A percentile compares a stretch with the other conserved stretches of the same genome.
Evolutionary conservation across 2,888 invertebrate species (phyloP).

Genomic region (Ditylenchus weischeri): DNA sequence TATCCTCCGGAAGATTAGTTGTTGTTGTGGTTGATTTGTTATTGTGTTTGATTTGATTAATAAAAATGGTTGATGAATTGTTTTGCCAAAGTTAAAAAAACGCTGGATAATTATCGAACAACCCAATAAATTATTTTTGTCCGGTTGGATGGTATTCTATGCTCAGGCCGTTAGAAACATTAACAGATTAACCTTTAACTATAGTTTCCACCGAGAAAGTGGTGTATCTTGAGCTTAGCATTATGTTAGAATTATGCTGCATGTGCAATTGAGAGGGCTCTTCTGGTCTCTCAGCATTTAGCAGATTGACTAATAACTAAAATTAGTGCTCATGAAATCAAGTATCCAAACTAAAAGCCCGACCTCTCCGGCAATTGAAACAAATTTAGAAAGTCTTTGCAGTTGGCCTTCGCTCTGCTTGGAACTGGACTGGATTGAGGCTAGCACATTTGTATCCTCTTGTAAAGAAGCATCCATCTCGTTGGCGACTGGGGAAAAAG

Average conservation of each 20-base stretch:
- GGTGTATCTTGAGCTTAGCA: conserved; percentile 23
- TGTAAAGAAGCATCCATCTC: neutral
- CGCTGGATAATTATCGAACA: no score
- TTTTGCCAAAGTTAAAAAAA: no score
- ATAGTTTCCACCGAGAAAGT: conserved; percentile 15
- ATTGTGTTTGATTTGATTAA: no score
- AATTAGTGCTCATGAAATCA: neutral
- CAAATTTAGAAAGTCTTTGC: neutral
- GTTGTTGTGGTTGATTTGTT: no score
- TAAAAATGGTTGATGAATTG: no score
- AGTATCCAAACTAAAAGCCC: conserved; percentile 1
- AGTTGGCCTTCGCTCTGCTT: neutral
- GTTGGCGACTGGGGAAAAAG: neutral
- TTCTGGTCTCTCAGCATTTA: neutral
- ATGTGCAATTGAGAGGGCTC: neutral
- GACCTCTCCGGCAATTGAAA: neutral
- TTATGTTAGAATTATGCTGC: conserved; percentile 23
- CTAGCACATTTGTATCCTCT: neutral
- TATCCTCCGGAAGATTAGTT: no score
- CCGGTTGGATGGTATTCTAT: no score
- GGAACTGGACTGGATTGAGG: neutral
- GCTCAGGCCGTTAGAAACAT: neutral
- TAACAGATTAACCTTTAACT: neutral
- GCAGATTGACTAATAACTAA: conserved; percentile 14
- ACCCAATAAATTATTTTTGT: no score